These are phyloP conservation scores for Rafetus swinhoei DNA, from an alignment of 2,113 vertebrate species.

Conservation along the genomic window DNA sequence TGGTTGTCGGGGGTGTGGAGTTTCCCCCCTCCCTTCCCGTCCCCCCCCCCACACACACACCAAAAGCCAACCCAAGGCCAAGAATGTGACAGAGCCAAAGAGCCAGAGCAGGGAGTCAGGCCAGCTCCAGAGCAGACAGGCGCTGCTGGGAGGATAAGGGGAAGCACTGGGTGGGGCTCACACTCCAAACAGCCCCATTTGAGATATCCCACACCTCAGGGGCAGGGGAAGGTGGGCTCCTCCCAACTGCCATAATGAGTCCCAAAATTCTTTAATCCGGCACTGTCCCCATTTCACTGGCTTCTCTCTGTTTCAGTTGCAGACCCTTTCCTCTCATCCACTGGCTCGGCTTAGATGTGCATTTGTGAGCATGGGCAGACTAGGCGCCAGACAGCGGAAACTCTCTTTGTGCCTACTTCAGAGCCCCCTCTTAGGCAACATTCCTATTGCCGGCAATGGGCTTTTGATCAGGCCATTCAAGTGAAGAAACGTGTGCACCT, in stretches of 20 bases:
- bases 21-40: no score
- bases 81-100: neutral
- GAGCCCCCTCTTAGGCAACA: neutral
- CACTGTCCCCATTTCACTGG: neutral
- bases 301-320: neutral
- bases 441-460: neutral
- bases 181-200: neutral
- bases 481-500: neutral
- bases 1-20: neutral
- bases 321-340: neutral
- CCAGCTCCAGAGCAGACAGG: neutral
- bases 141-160: neutral
- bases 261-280: neutral
- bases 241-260: neutral
- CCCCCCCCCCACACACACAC: neutral
- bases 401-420: neutral
- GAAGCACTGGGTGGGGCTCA: neutral
- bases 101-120: neutral
- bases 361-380: neutral
- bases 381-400: neutral
- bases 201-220: neutral
- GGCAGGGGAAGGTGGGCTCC: neutral
- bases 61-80: neutral
- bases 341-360: neutral
- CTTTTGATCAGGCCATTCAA: neutral